Percentiles rank a stretch among this genome's conserved stretches.
phyloP scores from a whole-genome alignment of 2,888 invertebrate species.

The Andrena praecox region DNA sequence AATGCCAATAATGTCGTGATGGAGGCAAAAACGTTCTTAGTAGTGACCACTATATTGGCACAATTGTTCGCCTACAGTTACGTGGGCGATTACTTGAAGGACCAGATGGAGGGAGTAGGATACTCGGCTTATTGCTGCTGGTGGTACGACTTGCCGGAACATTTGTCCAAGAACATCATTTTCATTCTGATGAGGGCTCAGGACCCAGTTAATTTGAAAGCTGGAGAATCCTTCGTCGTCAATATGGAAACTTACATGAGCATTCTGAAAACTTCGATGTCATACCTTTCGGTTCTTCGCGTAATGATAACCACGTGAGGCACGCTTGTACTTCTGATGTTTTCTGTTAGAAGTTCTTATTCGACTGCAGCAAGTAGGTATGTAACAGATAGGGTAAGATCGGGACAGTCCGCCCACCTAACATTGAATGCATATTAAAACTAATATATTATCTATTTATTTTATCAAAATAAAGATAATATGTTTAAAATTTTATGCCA shows the following conservation, averaged over 20 bases:
- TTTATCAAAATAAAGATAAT: too few species aligned
- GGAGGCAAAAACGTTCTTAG: conserved; percentile 3
- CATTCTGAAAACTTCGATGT: conserved; percentile 33
- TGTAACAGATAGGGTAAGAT: too few species aligned
- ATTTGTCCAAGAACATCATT: background rate
- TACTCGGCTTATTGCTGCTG: conserved; percentile 1
- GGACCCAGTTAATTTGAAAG: background rate
- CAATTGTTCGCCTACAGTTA: conserved; percentile 40
- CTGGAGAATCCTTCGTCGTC: conserved; percentile 17
- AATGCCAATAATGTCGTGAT: background rate
- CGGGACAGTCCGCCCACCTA: too few species aligned
- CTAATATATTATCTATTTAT: too few species aligned
- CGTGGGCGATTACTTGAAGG: conserved; percentile 34
- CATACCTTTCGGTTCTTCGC: conserved; percentile 35
- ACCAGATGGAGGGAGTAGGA: conserved; percentile 15
- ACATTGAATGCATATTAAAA: too few species aligned
- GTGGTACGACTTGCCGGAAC: conserved; percentile 28
- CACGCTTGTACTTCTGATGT: background rate
- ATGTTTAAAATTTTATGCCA: too few species aligned
- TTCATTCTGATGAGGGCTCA: conserved; percentile 20
- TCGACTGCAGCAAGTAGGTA: background rate
- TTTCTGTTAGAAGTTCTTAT: too few species aligned
- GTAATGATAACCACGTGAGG: conserved; percentile 12
- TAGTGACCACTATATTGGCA: background rate
- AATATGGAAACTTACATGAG: conserved; percentile 33